phyloP scores from a whole-genome alignment of 1,140 invertebrate species.

The Heliconius eleuchia region DNA sequence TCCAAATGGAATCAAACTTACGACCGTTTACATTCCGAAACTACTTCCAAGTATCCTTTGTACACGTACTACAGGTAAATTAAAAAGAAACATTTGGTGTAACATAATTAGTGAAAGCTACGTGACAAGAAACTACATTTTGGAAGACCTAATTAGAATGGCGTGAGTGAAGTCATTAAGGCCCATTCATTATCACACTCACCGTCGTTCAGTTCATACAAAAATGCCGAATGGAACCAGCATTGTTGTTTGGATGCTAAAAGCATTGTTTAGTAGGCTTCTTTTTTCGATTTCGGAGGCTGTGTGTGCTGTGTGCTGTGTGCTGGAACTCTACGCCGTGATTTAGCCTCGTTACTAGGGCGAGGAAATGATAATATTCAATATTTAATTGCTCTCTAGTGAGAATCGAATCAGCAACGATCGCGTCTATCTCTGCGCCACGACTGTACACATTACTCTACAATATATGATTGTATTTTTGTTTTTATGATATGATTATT shows the following conservation, averaged over 20 bases:
- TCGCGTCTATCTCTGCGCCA: no score
- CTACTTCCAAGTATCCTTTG: background rate
- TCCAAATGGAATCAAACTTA: background rate
- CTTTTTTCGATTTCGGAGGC: no score
- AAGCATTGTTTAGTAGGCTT: background rate
- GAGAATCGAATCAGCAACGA: no score
- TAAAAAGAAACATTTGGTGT: slow-evolving; percentile 47
- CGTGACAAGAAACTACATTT: slow-evolving; percentile 44
- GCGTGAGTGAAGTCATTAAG: slow-evolving; percentile 43
- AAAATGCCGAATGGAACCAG: slow-evolving; percentile 3
- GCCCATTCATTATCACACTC: slow-evolving; percentile 45
- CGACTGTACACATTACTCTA: no score
- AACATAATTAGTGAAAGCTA: slow-evolving; percentile 46
- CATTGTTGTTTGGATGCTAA: background rate
- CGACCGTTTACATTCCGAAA: background rate
- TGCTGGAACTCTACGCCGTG: no score
- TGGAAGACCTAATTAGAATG: slow-evolving; percentile 43
- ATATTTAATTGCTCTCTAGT: no score
- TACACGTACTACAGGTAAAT: slow-evolving; percentile 19
- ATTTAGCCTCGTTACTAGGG: no score
- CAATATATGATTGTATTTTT: no score
- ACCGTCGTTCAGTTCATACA: slow-evolving; percentile 22
- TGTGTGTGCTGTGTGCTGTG: no score
- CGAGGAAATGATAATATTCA: no score
- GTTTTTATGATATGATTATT: no score